Conservation (phyloP, 2,113 vertebrate genomes). For the Alces alces region DNA sequence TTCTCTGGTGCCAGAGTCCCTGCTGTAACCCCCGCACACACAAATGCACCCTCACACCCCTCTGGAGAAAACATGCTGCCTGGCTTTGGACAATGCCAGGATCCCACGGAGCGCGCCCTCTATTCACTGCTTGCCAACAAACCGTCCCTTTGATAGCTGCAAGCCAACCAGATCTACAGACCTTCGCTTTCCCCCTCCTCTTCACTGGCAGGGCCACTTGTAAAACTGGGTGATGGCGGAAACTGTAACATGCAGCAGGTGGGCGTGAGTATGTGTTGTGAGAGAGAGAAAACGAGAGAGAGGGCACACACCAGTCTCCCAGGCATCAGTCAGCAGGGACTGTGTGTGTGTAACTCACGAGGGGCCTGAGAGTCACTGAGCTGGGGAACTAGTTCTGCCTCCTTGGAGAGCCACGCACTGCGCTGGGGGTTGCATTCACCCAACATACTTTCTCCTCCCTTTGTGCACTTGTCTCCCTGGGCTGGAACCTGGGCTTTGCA, state of each 20-base stretch:
- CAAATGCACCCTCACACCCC: background rate
- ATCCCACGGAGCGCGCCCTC: background rate
- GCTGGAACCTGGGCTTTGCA: background rate
- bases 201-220: background rate
- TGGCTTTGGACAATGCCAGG: background rate
- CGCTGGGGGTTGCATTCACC: background rate
- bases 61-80: background rate
- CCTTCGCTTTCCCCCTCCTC: background rate
- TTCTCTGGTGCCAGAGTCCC: background rate
- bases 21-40: background rate
- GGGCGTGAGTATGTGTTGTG: background rate
- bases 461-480: background rate
- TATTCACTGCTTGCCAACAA: conserved; percentile 11
- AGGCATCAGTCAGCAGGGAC: background rate
- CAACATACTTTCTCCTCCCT: background rate
- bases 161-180: background rate
- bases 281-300: background rate
- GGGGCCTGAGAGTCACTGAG: background rate
- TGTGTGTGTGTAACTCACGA: background rate
- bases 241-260: background rate
- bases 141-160: background rate
- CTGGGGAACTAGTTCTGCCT: background rate
- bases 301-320: background rate
- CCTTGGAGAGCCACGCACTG: background rate
- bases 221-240: background rate